Evolutionary conservation across 2,888 invertebrate genomes (phyloP).

Genomic region (Hymenopus coronatus): DNA sequence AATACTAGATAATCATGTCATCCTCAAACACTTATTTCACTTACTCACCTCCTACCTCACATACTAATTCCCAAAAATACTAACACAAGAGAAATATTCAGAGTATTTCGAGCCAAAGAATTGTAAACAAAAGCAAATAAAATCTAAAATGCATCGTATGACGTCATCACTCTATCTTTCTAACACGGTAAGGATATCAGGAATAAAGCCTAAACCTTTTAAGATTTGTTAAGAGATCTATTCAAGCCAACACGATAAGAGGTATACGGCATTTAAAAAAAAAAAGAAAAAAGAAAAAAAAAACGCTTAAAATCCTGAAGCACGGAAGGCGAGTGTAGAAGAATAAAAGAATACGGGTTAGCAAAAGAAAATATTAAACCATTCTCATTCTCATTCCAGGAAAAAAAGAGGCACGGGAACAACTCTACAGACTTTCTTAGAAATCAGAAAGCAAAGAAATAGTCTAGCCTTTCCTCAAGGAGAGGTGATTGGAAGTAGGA

Average conservation of each 20-base stretch:
- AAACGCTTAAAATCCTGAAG: background rate
- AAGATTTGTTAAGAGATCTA: background rate
- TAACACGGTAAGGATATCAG: background rate
- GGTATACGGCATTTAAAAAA: background rate
- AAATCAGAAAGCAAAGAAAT: background rate
- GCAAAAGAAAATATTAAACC: background rate
- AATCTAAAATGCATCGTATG: background rate
- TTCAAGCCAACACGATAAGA: background rate
- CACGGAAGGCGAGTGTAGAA: background rate
- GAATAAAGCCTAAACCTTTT: background rate
- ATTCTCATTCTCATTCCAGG: background rate
- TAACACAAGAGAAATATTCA: background rate
- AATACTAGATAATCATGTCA: no score
- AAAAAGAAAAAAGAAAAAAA: background rate
- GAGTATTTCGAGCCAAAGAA: background rate
- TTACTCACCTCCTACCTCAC: no score
- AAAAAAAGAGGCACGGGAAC: background rate
- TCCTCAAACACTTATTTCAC: no score
- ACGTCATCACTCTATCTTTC: background rate
- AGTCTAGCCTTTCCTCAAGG: background rate
- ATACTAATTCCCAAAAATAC: no score
- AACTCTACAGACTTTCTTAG: background rate
- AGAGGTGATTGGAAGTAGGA: background rate
- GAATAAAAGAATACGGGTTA: background rate
- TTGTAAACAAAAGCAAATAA: background rate